Evolutionary conservation across 2,797 vertebrate species (phyloP), one percentile per base, ranked within the genome.

Genomic region (Acrossocheilus fasciatus): DNA sequence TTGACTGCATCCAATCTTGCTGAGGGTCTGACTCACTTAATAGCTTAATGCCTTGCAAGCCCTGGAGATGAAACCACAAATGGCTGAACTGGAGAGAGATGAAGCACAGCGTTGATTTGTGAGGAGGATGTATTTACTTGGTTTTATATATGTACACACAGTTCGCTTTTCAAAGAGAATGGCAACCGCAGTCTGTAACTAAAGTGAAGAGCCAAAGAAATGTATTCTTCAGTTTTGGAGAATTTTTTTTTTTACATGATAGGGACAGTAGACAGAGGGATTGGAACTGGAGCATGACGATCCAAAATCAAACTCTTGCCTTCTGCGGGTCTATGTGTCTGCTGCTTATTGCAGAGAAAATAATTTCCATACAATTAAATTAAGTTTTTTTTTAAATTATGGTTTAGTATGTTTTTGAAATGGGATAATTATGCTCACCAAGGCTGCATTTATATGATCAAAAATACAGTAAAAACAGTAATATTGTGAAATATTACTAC

Each of bases 41-140:
- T 62, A 78, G 36, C 36, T 26, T 62, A 62, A 43, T 79, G 41
- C 23, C 23, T 23, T 43, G 23, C 76, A 43, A 64, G 39, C 76
- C 54, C 14, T 2, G 18, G 23, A 62, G 57, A 62, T 79, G 39
- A 79, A 79, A 62, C 57, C n/a, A 34, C 59, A 80, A 66, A 34
- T 66, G 78, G 78, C 9, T 47, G 43, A 80, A 80, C 76, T 80
- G 78, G 59, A 47, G 41, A 64, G 9, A 80, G 41, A 47, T 66
- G 41, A 39, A 79, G 36, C 36, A 62, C 39, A 17, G 23, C 2
- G 14, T 5, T 79, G 36, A 17, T 80, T 80, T 80, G 39, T 6
- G 17, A 47, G 41, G 41, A 66, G 78, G 78, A 66, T 66, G 59
- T 47, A 7, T 80, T 57, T 30, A 41, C 36, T 78, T 2, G 14